Conservation (phyloP, 2,888 invertebrate species). For the Aspidiotus rigidus region DNA sequence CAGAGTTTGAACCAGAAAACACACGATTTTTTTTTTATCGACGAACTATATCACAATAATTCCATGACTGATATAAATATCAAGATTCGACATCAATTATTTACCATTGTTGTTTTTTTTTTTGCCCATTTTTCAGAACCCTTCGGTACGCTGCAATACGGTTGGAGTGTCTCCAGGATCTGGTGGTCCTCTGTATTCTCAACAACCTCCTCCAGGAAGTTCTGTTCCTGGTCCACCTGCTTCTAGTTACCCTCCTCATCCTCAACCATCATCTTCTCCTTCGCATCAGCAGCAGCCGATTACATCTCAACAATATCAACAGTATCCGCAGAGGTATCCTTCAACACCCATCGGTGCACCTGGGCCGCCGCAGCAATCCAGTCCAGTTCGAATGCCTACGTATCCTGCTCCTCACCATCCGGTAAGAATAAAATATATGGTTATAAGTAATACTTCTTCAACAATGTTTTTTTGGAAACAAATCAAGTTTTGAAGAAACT, state of each 20-base stretch:
- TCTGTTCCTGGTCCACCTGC: constrained; percentile 31
- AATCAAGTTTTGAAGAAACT: too few species aligned
- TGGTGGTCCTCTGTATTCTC: constrained; percentile 13
- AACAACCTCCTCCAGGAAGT: constrained; percentile 16
- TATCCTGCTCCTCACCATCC: constrained; percentile 34
- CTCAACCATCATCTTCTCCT: constrained; percentile 35
- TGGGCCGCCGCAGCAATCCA: constrained; percentile 30
- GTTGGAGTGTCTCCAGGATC: constrained; percentile 18
- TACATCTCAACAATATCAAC: constrained; percentile 33
- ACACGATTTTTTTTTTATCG: too few species aligned
- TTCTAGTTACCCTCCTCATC: constrained; percentile 36
- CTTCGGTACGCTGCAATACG: constrained; percentile 13
- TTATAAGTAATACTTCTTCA: too few species aligned
- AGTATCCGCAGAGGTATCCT: constrained; percentile 29
- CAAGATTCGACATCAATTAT: too few species aligned
- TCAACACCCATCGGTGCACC: constrained; percentile 13
- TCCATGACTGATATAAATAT: too few species aligned
- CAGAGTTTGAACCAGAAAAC: too few species aligned
- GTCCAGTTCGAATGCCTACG: constrained; percentile 34
- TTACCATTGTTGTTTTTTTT: background rate
- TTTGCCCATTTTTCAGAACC: constrained; percentile 17
- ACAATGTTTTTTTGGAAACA: too few species aligned
- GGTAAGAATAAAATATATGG: background rate
- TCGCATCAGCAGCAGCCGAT: constrained; percentile 35
- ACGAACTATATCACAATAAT: too few species aligned